Evolutionary conservation across 2,888 invertebrate genomes (phyloP), one percentile per base, ranked within the genome.

Genomic region (Sinopyrophorus schimmeli): DNA sequence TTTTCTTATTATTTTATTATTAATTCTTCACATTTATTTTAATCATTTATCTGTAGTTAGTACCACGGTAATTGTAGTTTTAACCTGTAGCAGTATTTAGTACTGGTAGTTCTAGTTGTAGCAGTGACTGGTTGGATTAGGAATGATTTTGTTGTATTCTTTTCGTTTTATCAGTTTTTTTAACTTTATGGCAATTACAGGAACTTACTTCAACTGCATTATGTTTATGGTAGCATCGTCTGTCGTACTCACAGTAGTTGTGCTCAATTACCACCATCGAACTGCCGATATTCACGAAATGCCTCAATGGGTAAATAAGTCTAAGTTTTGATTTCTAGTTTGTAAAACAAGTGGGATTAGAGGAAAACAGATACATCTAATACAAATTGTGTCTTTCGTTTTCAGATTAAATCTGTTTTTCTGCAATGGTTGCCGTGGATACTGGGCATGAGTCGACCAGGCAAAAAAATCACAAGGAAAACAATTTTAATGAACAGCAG

Each of bases 171-270:
- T n/a, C n/a, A n/a, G n/a, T n/a, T n/a, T n/a, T 32, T 15, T 30
- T 48, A 39, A 48, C 41, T 48, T 43, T 10, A 24, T 11, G 20
- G 26, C 37, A 21, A 41, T 48, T 48, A 30, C 53, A 52, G 96
- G 96, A 73, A 93, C 96, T 65, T 97, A 97, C 81, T 97, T 97
- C 86, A 96, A 96, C 80, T 95, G 95, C 82, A 96, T 96, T 78
- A 97, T 97, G 97, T 92, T 97, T 79, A 96, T 97, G 95, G 96
- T 96, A 77, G 95, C 96, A 52, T 92, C 95, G 57, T 96, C 96
- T 58, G 96, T 97, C 75, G 93, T 96, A 65, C 83, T 95, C 68
- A 97, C 97, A 41, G 95, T 97, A 62, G 88, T 96, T 65, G 95
- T 97, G 63, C 84, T 97, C 61, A 97, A 97, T 79, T 96, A 93